Evolutionary conservation across 2,888 invertebrate species (phyloP), one percentile per base, ranked within the genome.

Genomic region (Chymomyza caudatula): DNA sequence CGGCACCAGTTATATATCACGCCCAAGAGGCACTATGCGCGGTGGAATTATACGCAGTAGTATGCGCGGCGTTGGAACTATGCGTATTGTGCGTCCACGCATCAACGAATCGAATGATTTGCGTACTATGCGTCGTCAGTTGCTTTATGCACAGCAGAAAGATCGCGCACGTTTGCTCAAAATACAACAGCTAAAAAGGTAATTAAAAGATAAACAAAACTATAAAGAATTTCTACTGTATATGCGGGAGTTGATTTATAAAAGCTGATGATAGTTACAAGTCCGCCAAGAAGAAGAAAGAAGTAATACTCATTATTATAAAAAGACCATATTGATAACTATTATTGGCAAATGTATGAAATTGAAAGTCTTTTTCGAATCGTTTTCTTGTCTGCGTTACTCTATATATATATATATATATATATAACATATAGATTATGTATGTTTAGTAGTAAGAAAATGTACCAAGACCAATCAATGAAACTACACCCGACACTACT

Each of bases 161-260:
- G 90, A 90, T 81, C 87, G 89, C 66, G 88, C 87, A 63, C 88
- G 90, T 71, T 77, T 89, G 68, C 77, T 90, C 65, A 90, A 90
- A 80, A 90, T 90, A 76, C 89, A 90, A 81, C 89, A 87, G 68
- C 74, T 90, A 78, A 89, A 90, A 89, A 90, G 90, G 90, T 90
- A 90, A 89, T 73, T 86, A 80, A 51, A 51, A 3, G 20, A 17
- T 51, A 67, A 66, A 66, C 51, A 73, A 72, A 68, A 63, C 71
- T 20, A 51, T 51, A 20, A 51, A 37, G 29, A 37, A 37, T 11
- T 37, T 37, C 11, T 37, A 37, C 29, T 11, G 8, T 37, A 11
- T 37, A 11, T 37, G 47, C 47, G 19, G 47, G 19, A 19, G 37
- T 25, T 49, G 29, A 51, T 23, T 44, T 43, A 19, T 19, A 6